Conservation (phyloP, 2,888 invertebrate genomes). For the Pyrrhia umbra region DNA sequence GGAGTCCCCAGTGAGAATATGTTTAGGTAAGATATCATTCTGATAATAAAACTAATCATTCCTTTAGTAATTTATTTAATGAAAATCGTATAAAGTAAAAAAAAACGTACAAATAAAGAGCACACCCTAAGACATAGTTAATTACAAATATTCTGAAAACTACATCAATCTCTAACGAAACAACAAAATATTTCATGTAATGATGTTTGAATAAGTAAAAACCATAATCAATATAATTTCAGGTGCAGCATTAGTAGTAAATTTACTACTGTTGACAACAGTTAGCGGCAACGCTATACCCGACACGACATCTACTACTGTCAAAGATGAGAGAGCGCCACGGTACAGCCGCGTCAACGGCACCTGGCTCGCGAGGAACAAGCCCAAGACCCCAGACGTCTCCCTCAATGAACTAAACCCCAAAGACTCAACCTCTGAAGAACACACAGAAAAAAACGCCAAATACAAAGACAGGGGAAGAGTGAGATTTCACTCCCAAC, state of each 20-base stretch:
- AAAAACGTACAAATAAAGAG: background rate
- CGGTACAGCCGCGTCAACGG: conserved; percentile 71
- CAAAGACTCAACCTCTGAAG: conserved; percentile 83
- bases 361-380: conserved; percentile 71
- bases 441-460: conserved; percentile 85
- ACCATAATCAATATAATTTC: conserved; percentile 64
- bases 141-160: background rate
- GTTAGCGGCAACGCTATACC: conserved; percentile 79
- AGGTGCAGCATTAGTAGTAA: conserved; percentile 88
- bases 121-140: background rate
- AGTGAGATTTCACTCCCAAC: conserved; percentile 74
- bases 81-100: background rate
- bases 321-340: conserved; percentile 74
- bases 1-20: conserved; percentile 90
- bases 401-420: conserved; percentile 83
- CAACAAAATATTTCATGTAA: background rate
- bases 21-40: conserved; percentile 76
- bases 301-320: conserved; percentile 75
- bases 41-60: conserved; percentile 14
- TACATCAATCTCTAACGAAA: background rate
- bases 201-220: background rate
- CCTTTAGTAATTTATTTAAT: background rate
- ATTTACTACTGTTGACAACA: conserved; percentile 82
- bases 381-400: conserved; percentile 76
- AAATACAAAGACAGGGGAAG: conserved; percentile 87